phyloP scores from a whole-genome alignment of 2,797 vertebrate genomes.

The Spheniscus humboldti region DNA sequence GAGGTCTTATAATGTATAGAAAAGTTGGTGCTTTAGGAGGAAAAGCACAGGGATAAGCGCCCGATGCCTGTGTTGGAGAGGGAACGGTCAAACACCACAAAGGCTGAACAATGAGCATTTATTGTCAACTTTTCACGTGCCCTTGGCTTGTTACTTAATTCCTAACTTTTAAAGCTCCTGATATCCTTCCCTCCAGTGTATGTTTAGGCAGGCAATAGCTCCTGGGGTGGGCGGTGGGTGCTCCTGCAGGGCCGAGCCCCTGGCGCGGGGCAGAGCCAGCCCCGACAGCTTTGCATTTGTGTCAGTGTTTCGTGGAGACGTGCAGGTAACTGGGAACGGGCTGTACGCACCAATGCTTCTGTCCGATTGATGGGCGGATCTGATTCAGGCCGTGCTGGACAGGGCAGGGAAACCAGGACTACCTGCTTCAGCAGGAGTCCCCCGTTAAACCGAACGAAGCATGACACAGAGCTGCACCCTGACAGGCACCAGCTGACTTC shows the following conservation, averaged over 20 bases:
- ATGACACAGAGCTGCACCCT: background rate
- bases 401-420: background rate
- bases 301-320: accelerated
- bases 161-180: background rate
- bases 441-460: background rate
- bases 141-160: background rate
- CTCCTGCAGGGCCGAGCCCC: background rate
- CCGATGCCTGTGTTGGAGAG: background rate
- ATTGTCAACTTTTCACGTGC: background rate
- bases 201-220: background rate
- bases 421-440: background rate
- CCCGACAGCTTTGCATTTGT: accelerated
- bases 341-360: background rate
- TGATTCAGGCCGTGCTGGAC: background rate
- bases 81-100: accelerated
- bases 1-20: background rate
- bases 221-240: background rate
- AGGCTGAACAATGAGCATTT: background rate
- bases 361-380: accelerated
- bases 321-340: accelerated
- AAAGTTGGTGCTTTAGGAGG: background rate
- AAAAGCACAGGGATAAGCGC: background rate
- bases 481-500: slow-evolving; percentile 1
- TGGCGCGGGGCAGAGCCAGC: background rate
- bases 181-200: background rate